Evolutionary conservation across 2,797 vertebrate genomes (phyloP), one percentile per base, ranked within the genome.

Genomic region (Sciurus vulgaris): DNA sequence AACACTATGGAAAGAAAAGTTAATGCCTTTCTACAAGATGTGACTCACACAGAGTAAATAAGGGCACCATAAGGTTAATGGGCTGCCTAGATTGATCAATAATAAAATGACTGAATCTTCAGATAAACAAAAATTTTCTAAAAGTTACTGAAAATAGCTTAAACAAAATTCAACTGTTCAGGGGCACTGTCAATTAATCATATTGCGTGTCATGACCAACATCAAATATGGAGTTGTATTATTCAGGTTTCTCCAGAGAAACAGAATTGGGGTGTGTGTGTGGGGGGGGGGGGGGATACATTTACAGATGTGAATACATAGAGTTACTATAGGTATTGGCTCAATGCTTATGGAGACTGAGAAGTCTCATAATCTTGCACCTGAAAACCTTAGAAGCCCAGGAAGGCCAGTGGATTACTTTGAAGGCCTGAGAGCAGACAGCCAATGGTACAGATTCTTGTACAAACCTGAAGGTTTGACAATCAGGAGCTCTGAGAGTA

Each of bases 61-160:
- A 70, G 44, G 94, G 24, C 7, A 67, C 22, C 5, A 12, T 63
- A 87, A 95, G 44, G n/a, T 79, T 91, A 76, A 38, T 24, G 44
- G 38, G 59, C 17, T 33, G 44, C 8, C 63, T 93, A 54, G 8
- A 14, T 38, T 79, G 17, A 54, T n/a, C 38, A 81, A 92, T 26
- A 92, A n/a, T 74, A 18, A 76, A 89, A 76, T 70, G 26, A 87
- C 18, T 70, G 61, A 30, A 91, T 92, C 88, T 1, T 3, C 0
- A 83, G 30, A 90, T 70, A 79, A 90, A 89, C 41, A 92, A 96
- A 89, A 59, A 14, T 35, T 72, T 86, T 93, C 76, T 87, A 41
- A 30, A 82, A 65, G 38, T 47, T 85, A 69, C 7, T 93, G 51
- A 86, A 82, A 81, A 92, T 87, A 85, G 38, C 56, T 24, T 56